Base-by-base conservation (phyloP, 2,888 invertebrate species). In the Protonemura montana region DNA sequence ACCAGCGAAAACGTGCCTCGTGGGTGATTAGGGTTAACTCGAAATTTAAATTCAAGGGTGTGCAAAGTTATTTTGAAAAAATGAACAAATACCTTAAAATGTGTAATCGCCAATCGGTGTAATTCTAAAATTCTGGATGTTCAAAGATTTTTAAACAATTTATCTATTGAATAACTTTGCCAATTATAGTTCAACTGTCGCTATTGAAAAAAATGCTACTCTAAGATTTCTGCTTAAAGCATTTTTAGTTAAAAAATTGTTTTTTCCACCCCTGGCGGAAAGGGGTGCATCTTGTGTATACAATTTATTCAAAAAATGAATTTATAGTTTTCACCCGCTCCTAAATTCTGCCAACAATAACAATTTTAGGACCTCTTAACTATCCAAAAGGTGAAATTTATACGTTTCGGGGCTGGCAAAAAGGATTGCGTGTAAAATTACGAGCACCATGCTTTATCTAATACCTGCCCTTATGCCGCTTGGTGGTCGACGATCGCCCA, bases 291-390 rank as follows among this genome's bases (percentile, higher is more conserved):
- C 81, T 84, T 59, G 27, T 30, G 82, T 76, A n/a, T 28, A 16
- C 25, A 28, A 27, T 84, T 59, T 59, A 84, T 84, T 84, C 84
- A 84, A 41, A 76, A 26, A 76, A 21, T 26, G 21, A 76, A 84
- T 59, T 84, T 84, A 76, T 59, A 28, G 59, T 27, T 76, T 84
- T 76, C 84, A 28, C 76, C 84, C 84, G 10, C 59, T 84, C 82
- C 26, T 42, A 41, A 83, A 83, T 83, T 42, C 84, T 10, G 76
- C 76, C 84, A 84, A 84, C 59, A 76, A 84, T 28, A 84, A 84
- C 29, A 84, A 84, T 84, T 84, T 28, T 29, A 35, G n/a, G 26
- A 81, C 81, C 81, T 42, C 76, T 84, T 59, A 59, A 59, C 59
- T 16, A 76, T 76, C 42, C 25, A 76, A 84, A 76, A 84, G 28